Evolutionary conservation across 1,140 invertebrate species (phyloP).

Genomic region (Fopius arisanus): DNA sequence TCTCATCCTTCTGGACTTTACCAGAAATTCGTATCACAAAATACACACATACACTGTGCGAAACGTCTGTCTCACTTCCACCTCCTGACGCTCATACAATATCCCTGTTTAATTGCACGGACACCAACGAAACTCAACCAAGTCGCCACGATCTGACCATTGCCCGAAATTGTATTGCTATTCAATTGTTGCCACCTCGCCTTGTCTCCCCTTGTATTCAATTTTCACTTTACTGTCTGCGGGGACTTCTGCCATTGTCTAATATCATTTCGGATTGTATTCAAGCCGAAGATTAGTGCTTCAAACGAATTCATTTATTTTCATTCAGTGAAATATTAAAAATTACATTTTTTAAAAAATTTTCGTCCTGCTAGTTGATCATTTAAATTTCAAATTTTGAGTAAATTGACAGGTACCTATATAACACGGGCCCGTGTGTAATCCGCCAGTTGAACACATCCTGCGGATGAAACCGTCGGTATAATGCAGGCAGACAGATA

Average conservation of each 20-base stretch:
- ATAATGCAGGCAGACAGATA: constrained; percentile 19
- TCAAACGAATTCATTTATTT: too few relatives aligned
- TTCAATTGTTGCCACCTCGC: constrained; percentile 13
- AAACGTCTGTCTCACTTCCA: not conserved
- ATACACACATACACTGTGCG: not conserved
- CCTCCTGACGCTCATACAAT: not conserved
- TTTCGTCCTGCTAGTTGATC: too few relatives aligned
- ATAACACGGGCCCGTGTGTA: constrained; percentile 5
- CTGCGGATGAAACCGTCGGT: constrained; percentile 26
- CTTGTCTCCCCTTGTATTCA: constrained; percentile 6
- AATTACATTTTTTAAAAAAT: too few relatives aligned
- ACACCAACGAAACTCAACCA: not conserved
- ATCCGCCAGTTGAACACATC: constrained; percentile 24
- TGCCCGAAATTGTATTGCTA: not conserved
- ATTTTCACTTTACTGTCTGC: not conserved
- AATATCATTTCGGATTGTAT: too few relatives aligned
- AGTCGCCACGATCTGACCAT: constrained; percentile 7
- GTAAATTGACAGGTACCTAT: not conserved
- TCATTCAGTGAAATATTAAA: too few relatives aligned
- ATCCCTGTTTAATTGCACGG: constrained; percentile 21
- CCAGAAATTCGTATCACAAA: not conserved
- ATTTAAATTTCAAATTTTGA: not conserved
- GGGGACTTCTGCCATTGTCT: not conserved
- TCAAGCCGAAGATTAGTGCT: too few relatives aligned
- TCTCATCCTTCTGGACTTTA: too few relatives aligned